Conservation (phyloP, 1,140 invertebrate genomes). For the Lethrus apterus region DNA sequence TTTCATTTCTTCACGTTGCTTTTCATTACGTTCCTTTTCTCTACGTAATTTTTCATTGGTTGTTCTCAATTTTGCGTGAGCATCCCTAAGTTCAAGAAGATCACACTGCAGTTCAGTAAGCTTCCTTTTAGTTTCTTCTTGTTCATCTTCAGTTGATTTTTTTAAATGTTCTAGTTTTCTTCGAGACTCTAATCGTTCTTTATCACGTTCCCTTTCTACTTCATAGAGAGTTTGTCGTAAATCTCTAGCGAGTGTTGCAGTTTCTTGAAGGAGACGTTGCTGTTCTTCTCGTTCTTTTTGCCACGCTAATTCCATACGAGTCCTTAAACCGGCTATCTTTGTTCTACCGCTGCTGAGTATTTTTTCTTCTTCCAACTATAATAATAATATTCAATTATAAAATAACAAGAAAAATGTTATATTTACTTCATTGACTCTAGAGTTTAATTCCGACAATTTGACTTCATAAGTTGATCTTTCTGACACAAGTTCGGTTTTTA, state of each 20-base stretch:
- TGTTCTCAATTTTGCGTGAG: slow-evolving; percentile 84
- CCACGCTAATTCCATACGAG: slow-evolving; percentile 89
- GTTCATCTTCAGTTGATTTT: slow-evolving; percentile 77
- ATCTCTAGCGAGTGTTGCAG: slow-evolving; percentile 83
- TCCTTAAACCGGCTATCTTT: slow-evolving; percentile 76
- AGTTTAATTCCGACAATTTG: slow-evolving; percentile 81
- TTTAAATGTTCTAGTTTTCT: slow-evolving; percentile 78
- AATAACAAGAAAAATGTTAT: no score
- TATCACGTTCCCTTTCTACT: slow-evolving; percentile 81
- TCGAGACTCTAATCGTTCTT: slow-evolving; percentile 79
- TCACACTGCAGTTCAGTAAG: slow-evolving; percentile 78
- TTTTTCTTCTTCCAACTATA: slow-evolving; percentile 76
- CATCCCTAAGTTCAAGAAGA: slow-evolving; percentile 78
- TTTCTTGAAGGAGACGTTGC: slow-evolving; percentile 81
- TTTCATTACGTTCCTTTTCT: slow-evolving; percentile 78
- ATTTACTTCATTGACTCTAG: slow-evolving; percentile 72
- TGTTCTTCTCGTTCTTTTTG: slow-evolving; percentile 92
- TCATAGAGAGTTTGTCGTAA: slow-evolving; percentile 80
- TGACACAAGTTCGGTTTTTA: slow-evolving; percentile 83
- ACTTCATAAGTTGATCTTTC: slow-evolving; percentile 84
- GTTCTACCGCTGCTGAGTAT: slow-evolving; percentile 71
- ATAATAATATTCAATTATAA: no score
- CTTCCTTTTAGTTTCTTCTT: slow-evolving; percentile 81
- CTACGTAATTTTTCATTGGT: slow-evolving; percentile 83
- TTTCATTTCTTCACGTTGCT: slow-evolving; percentile 66